A percentile compares a stretch with the other conserved stretches of the same genome.
These are phyloP conservation scores for Shargacucullia verbasci DNA, from an alignment of 2,888 invertebrate species.

Conservation along the genomic window DNA sequence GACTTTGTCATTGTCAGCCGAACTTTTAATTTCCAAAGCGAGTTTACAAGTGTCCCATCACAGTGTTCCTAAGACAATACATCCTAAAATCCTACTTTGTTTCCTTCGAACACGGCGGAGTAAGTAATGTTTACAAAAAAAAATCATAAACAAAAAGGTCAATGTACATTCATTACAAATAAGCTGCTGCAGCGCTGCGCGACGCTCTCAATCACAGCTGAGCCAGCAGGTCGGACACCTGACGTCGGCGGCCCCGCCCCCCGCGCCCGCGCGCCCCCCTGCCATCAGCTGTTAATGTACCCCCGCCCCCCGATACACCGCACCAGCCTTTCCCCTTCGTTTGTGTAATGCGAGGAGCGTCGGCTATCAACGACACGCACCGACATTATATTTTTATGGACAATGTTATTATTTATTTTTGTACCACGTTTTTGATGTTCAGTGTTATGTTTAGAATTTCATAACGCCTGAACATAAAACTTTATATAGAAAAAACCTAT, in stretches of 20 bases:
- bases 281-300: slow-evolving; percentile 88
- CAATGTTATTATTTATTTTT: slow-evolving; percentile 52
- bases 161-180: slow-evolving; percentile 73
- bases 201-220: slow-evolving; percentile 72
- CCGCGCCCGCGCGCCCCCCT: slow-evolving; percentile 66
- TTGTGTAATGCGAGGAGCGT: slow-evolving; percentile 87
- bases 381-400: slow-evolving; percentile 57
- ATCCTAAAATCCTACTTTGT: slow-evolving; percentile 35
- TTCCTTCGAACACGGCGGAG: slow-evolving; percentile 30
- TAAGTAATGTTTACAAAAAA: slow-evolving; percentile 73
- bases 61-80: slow-evolving; percentile 40
- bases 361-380: slow-evolving; percentile 67
- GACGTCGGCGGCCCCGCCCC: slow-evolving; percentile 74
- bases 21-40: slow-evolving; percentile 21
- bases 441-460: slow-evolving; percentile 28
- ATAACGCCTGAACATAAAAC: slow-evolving; percentile 12
- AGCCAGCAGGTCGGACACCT: slow-evolving; percentile 81
- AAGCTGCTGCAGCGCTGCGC: slow-evolving; percentile 81
- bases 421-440: slow-evolving; percentile 32
- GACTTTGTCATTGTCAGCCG: slow-evolving; percentile 6
- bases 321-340: slow-evolving; percentile 88
- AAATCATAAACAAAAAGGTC: slow-evolving; percentile 85
- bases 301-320: slow-evolving; percentile 65
- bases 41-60: slow-evolving; percentile 25
- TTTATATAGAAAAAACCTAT: slow-evolving; percentile 3